Evolutionary conservation across 1,140 invertebrate species (phyloP), one percentile per base, ranked within the genome.

Genomic region (Grapholita molesta): DNA sequence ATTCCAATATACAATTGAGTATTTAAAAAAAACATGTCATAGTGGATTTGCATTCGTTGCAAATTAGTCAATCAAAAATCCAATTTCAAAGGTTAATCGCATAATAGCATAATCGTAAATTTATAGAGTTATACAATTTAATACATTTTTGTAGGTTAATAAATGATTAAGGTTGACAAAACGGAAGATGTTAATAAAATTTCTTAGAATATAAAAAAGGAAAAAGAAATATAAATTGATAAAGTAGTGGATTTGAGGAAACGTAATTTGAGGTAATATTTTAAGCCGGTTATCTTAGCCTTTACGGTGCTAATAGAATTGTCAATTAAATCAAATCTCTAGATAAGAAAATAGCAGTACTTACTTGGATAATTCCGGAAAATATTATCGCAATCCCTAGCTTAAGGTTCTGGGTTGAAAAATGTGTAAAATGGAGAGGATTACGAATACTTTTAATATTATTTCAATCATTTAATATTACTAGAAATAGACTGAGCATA

Each of bases 271-370:
- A 53, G 11, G 8, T 9, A 21, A 21, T 53, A 21, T 52, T 52
- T 52, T 88, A 53, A 25, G 9, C 23, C 18, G n/a, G 52, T 21
- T 53, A 53, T 53, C 52, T 53, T 23, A 53, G 23, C 1, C 23
- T 21, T 53, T 25, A 53, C 21, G n/a, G 9, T 21, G 52, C 23
- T 21, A 53, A 6, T 53, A n/a, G n/a, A 53, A 53, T 21, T 53
- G 52, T 23, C 52, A 53, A 53, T 24, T 25, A 53, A 53, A 9
- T 52, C 0, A 52, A 53, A 53, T 53, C 52, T 24, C 24, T 12
- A 23, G 52, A 53, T 53, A 53, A 52, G 42, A 52, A 53, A 53
- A 23, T 53, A 23, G 24, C 7, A 21, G 52, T 21, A 18, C 21
- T n/a, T 52, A 15, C 23, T 9, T 11, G 52, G 21, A 23, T 23